Evolutionary conservation across 2,888 invertebrate genomes (phyloP).

Genomic region (Drosophila sordidapex): DNA sequence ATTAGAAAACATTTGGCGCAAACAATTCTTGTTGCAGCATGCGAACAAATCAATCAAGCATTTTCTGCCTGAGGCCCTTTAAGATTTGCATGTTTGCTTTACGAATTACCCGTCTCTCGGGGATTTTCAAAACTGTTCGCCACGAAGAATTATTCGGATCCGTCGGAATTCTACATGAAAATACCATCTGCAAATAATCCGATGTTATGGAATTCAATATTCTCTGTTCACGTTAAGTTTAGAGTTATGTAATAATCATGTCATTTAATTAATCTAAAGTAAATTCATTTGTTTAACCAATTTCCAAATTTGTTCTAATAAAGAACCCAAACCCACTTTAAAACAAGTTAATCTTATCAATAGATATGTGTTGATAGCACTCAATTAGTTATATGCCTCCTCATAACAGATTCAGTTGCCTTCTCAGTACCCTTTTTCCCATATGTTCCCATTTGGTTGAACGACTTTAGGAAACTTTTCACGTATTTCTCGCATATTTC

Average conservation of each 20-base stretch:
- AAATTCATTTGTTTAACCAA: background rate
- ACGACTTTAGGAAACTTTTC: constrained; percentile 20
- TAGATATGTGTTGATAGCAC: background rate
- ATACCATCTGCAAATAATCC: background rate
- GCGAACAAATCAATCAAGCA: constrained; percentile 67
- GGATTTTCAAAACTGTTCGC: background rate
- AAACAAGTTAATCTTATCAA: background rate
- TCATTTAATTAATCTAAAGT: background rate
- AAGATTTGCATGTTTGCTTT: background rate
- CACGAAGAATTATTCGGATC: too few relatives aligned
- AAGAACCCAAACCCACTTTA: background rate
- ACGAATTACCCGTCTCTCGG: background rate
- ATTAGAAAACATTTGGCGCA: constrained; percentile 56
- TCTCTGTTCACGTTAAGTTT: background rate
- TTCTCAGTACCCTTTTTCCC: background rate
- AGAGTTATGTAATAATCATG: background rate
- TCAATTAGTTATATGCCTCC: background rate
- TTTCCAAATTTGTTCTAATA: background rate
- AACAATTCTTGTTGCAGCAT: constrained; percentile 24
- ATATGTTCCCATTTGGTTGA: background rate
- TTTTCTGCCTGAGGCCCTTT: background rate
- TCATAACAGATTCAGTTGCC: background rate
- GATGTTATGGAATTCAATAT: background rate
- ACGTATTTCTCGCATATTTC: constrained; percentile 50
- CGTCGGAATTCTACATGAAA: background rate